phyloP scores from a whole-genome alignment of 1,140 invertebrate species.

The Leucophenga varia region DNA sequence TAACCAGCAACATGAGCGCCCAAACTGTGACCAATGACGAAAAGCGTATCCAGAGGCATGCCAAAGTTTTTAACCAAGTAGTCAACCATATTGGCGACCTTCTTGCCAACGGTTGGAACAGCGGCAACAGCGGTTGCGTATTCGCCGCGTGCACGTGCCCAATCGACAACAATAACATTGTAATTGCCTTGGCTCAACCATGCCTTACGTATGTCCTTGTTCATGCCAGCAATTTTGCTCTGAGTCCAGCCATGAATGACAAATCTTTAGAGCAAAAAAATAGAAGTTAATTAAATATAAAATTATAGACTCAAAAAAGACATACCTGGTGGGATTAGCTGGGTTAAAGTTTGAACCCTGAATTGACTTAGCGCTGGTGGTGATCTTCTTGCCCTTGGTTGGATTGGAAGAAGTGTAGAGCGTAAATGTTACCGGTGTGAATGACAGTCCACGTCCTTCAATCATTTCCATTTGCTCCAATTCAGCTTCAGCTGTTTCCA shows the following conservation, averaged over 20 bases:
- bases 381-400: slow-evolving; percentile 32
- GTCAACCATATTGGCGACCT: slow-evolving; percentile 50
- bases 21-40: slow-evolving; percentile 55
- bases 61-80: slow-evolving; percentile 39
- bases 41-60: slow-evolving; percentile 33
- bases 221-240: slow-evolving; percentile 33
- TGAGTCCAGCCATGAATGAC: slow-evolving; percentile 51
- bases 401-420: slow-evolving; percentile 39
- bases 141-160: slow-evolving; percentile 59
- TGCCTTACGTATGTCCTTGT: slow-evolving; percentile 46
- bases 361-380: slow-evolving; percentile 29
- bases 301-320: too few species aligned
- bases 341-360: slow-evolving; percentile 35
- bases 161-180: slow-evolving; percentile 65
- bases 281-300: too few species aligned
- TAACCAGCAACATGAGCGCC: slow-evolving; percentile 60
- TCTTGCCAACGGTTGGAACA: slow-evolving; percentile 41
- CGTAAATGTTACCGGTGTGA: slow-evolving; percentile 38
- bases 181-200: slow-evolving; percentile 60
- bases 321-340: slow-evolving; percentile 31
- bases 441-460: slow-evolving; percentile 25
- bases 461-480: slow-evolving; percentile 21
- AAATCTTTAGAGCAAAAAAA: slow-evolving; percentile 15
- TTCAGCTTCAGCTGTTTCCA: slow-evolving; percentile 35
- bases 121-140: slow-evolving; percentile 56